Evolutionary conservation across 2,888 invertebrate species (phyloP).

Genomic region (Sepioteuthis lessoniana): DNA sequence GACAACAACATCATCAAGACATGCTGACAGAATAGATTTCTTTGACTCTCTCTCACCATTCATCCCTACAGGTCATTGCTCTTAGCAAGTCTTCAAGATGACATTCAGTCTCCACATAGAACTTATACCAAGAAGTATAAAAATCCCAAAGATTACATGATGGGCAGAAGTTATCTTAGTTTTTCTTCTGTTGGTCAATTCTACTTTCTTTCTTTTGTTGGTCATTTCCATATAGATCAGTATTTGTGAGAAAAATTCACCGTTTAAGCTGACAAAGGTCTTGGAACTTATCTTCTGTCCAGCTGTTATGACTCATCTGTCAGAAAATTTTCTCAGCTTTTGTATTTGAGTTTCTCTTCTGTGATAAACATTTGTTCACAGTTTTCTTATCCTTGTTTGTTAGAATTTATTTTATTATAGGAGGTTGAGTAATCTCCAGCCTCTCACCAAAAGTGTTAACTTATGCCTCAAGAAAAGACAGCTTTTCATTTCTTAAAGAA

Average conservation of each 20-base stretch:
- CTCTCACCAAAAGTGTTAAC: neutral
- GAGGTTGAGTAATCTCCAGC: neutral
- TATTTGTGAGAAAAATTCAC: neutral
- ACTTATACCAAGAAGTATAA: neutral
- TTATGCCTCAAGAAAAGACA: neutral
- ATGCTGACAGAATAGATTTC: too few species aligned
- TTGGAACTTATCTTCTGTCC: neutral
- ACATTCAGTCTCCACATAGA: too few species aligned
- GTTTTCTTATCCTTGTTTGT: neutral
- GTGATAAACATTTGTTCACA: neutral
- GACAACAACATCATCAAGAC: too few species aligned
- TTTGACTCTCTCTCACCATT: too few species aligned
- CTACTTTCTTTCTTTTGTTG: neutral
- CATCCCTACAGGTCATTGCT: too few species aligned
- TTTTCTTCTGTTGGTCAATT: neutral
- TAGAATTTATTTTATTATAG: neutral
- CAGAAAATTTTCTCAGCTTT: neutral
- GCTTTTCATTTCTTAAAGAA: neutral
- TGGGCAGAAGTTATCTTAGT: too few species aligned
- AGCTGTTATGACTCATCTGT: neutral
- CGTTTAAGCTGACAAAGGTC: too few species aligned
- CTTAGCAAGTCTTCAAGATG: too few species aligned
- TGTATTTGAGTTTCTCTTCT: neutral
- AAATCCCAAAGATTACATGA: neutral
- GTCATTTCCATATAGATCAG: neutral